Evolutionary conservation across 2,797 vertebrate species (phyloP).

Genomic region (Austrolebias charrua): DNA sequence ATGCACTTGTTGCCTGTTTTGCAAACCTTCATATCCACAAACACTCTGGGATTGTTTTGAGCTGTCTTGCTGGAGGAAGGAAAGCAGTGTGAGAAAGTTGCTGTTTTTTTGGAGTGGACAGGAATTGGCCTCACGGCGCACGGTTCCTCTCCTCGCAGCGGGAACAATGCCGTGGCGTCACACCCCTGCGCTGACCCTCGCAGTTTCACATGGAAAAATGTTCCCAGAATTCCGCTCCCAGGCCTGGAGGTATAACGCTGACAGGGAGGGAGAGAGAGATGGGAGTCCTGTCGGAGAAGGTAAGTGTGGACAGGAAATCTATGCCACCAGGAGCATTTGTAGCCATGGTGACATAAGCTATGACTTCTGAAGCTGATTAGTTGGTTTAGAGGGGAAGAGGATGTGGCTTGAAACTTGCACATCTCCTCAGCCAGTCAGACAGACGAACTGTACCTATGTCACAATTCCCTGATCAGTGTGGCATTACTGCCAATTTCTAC

Average conservation of each 20-base stretch:
- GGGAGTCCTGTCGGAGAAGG: constrained; percentile 46
- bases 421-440: constrained; percentile 35
- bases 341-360: constrained; percentile 64
- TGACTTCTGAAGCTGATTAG: constrained; percentile 59
- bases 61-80: constrained; percentile 83
- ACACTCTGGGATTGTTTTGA: constrained; percentile 83
- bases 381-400: constrained; percentile 30
- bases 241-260: constrained; percentile 76
- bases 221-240: constrained; percentile 85
- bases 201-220: constrained; percentile 85
- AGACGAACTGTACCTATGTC: constrained; percentile 43
- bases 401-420: constrained; percentile 42
- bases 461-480: constrained; percentile 8
- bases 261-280: constrained; percentile 39
- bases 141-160: constrained; percentile 83
- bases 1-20: constrained; percentile 38
- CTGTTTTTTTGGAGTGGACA: constrained; percentile 84
- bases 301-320: constrained; percentile 66
- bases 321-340: constrained; percentile 62
- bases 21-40: constrained; percentile 64
- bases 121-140: constrained; percentile 84
- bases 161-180: constrained; percentile 86
- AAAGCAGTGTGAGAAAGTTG: constrained; percentile 86
- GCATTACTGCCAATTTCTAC: constrained; percentile 56
- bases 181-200: constrained; percentile 81